Base-by-base conservation (phyloP, 2,888 invertebrate species). In the Chrysolina oricalcia region DNA sequence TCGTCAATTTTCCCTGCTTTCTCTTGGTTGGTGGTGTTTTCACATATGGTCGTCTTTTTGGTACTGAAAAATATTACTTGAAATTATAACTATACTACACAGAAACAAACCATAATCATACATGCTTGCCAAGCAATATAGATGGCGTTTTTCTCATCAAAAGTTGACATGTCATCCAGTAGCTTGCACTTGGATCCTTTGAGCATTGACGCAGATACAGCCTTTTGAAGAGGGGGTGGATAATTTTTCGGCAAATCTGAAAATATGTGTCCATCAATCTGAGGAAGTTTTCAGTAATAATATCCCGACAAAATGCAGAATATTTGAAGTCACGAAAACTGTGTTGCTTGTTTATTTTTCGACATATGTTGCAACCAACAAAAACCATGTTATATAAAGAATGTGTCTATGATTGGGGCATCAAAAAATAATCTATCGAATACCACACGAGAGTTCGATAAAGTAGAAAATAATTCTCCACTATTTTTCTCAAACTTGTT, bases 171-270 rank as follows among this genome's bases (percentile, higher is more conserved):
- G 72, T 81, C 78, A 59, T 79, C 69, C 48, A 78, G 62, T 59
- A 82, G 62, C 35, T 81, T 72, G 23, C 74, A 78, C 74, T 78
- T 81, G 13, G 76, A 74, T 65, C 81, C 79, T 65, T 83, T 84
- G 17, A 88, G 76, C 48, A 89, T 81, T 15, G 86, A 86, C 13
- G 84, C 83, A 2, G 88, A 87, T 8, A 86, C 87, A n/a, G 87
- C 86, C 80, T 88, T 87, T 81, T 88, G 87, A 35, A 89, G 53
- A 0, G 86, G 74, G 19, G 82, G 79, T 0, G 89, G 83, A 81
- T 87, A 87, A 75, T 86, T 87, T 48, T 82, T 86, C 3, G 88
- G 86, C 23, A 88, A 70, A 77, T 81, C 88, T 87, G 76, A 64
- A 83, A 83, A 9, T 69, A 19, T 6, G 4, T 35, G 35, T 65